phyloP scores from a whole-genome alignment of 2,113 vertebrate species.

The Brachyhypopomus occidentalis region DNA sequence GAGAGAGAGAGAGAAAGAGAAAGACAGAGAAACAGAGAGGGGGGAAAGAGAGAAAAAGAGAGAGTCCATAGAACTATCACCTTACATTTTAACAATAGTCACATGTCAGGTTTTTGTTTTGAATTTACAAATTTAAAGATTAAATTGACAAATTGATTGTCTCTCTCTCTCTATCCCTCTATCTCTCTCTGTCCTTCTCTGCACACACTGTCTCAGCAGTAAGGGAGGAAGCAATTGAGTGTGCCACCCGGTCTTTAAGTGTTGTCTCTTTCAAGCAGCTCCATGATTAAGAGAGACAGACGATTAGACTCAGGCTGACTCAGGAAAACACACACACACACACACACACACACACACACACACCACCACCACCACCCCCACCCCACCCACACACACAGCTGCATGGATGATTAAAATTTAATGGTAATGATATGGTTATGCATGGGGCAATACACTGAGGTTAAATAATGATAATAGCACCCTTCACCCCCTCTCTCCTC shows the following conservation, averaged over 20 bases:
- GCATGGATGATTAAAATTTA: constrained; percentile 71
- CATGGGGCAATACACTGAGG: constrained; percentile 63
- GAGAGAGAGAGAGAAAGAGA: background rate
- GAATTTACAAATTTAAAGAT: too few species aligned
- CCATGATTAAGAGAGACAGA: constrained; percentile 60
- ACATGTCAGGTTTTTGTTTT: background rate
- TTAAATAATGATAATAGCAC: constrained; percentile 72
- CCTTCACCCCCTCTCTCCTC: constrained; percentile 51
- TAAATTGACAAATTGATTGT: too few species aligned
- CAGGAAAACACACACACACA: constrained; percentile 53
- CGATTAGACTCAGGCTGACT: constrained; percentile 53
- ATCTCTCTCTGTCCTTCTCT: constrained; percentile 26
- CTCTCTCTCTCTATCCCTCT: constrained; percentile 13
- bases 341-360: constrained; percentile 25
- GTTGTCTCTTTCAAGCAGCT: constrained; percentile 58
- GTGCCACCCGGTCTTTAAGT: constrained; percentile 55
- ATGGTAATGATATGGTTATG: constrained; percentile 70
- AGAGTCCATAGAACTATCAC: constrained; percentile 27
- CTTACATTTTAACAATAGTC: constrained; percentile 20
- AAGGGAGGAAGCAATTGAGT: constrained; percentile 56
- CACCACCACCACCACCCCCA: background rate
- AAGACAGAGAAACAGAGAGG: background rate
- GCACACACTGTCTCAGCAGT: constrained; percentile 39
- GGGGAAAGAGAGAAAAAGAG: background rate
- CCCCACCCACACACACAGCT: constrained; percentile 46